Evolutionary conservation across 2,797 vertebrate genomes (phyloP), one percentile per base, ranked within the genome.

Genomic region (Eulemur rubriventer): DNA sequence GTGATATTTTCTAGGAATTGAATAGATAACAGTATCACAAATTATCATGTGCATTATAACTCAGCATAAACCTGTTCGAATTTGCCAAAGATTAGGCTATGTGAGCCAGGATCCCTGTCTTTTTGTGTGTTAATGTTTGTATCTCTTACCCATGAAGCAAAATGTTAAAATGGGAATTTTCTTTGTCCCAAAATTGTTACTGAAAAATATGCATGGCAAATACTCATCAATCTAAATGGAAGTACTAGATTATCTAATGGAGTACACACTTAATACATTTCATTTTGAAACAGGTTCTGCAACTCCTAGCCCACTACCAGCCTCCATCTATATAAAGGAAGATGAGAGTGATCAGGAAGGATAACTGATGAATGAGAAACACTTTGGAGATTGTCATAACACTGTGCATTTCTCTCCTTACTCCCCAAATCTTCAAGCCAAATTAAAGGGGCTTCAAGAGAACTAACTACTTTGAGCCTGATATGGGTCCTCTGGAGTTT

Each of bases 361-460:
- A 72, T 67, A 79, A 57, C 33, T 76, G 63, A 78, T 9, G 22
- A 79, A 48, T 59, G 41, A 84, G 14, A 30, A 67, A 84, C 43
- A 79, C 35, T 73, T 84, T 17, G n/a, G 75, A 79, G n/a, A 52
- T 26, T 85, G 41, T 59, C 35, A 73, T 10, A 80, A 69, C 67
- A 41, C 48, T 79, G 52, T 33, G 35, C 28, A 80, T 55, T 89
- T 86, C 67, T 70, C 55, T 50, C n/a, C 41, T 8, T 1, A 52
- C 22, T 87, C 33, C 18, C 26, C 48, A 2, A 48, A 43, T 26
- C 13, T 57, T 78, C 55, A 89, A 52, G 33, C 17, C 46, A 73
- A 96, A 91, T 81, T 94, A 75, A 59, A 85, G 22, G 16, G 30
- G n/a, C 48, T 91, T 79, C 89, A 78, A 88, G 22, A 83, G 52